Percentiles rank a stretch among this genome's conserved stretches.
These are phyloP conservation scores for Trichomycterus rosablanca DNA, from an alignment of 2,113 vertebrate genomes.

Conservation along the genomic window DNA sequence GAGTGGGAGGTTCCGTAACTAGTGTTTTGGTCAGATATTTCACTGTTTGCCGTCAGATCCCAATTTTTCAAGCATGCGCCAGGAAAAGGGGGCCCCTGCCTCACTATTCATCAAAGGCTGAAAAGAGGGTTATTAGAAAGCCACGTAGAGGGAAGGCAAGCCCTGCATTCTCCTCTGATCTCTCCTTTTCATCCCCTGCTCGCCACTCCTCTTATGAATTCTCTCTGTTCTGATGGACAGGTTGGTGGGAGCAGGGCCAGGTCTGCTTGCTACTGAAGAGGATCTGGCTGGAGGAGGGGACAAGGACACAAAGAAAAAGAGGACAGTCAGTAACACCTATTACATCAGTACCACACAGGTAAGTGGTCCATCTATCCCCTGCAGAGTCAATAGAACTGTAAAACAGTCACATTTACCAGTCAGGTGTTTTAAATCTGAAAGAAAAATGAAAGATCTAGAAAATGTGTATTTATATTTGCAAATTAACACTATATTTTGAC, in stretches of 20 bases:
- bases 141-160: slow-evolving; percentile 44
- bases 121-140: slow-evolving; percentile 50
- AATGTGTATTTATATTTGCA: background rate
- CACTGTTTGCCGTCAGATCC: slow-evolving; percentile 51
- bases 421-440: background rate
- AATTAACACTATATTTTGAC: background rate
- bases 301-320: slow-evolving; percentile 62
- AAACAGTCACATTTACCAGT: background rate
- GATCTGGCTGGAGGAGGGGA: slow-evolving; percentile 62
- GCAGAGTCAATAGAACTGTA: background rate
- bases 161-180: slow-evolving; percentile 42
- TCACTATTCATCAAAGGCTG: slow-evolving; percentile 45
- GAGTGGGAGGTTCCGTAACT: slow-evolving; percentile 42
- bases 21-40: slow-evolving; percentile 47
- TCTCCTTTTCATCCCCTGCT: slow-evolving; percentile 39
- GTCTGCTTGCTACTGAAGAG: slow-evolving; percentile 63
- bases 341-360: slow-evolving; percentile 36
- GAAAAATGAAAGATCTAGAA: background rate
- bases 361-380: background rate
- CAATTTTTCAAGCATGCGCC: slow-evolving; percentile 45
- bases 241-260: slow-evolving; percentile 68
- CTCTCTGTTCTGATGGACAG: slow-evolving; percentile 54
- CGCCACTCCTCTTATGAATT: slow-evolving; percentile 10
- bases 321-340: slow-evolving; percentile 58
- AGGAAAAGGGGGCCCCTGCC: slow-evolving; percentile 42